Evolutionary conservation across 2,888 invertebrate genomes (phyloP).

Genomic region (Hemicrepidius hirtus): DNA sequence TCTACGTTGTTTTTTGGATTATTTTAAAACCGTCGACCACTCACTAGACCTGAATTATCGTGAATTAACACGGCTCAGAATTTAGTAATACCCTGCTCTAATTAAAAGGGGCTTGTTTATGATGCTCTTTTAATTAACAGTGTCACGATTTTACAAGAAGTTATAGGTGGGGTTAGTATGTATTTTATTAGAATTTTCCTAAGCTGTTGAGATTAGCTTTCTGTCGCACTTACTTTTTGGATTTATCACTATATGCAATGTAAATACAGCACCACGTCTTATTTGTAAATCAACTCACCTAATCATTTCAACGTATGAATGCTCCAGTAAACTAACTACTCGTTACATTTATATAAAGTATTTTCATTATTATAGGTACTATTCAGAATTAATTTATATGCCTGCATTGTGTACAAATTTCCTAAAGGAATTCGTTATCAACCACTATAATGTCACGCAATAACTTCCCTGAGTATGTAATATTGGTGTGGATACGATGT

Average conservation of each 20-base stretch:
- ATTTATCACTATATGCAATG: neutral
- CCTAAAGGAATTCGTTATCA: conserved; percentile 16
- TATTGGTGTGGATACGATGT: conserved; percentile 17
- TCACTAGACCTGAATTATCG: conserved; percentile 27
- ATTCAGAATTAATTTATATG: neutral
- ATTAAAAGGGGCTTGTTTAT: conserved; percentile 52
- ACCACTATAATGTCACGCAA: neutral
- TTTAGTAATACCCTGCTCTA: conserved; percentile 39
- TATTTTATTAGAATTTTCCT: conserved; percentile 41
- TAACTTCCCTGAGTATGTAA: conserved; percentile 2
- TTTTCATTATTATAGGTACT: too few relatives aligned
- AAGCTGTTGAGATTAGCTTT: conserved; percentile 4
- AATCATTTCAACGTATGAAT: too few relatives aligned
- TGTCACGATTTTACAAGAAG: conserved; percentile 48
- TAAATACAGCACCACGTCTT: neutral
- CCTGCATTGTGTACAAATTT: conserved; percentile 1
- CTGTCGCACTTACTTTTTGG: neutral
- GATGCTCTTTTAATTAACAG: conserved; percentile 51
- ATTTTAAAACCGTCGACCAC: conserved; percentile 22
- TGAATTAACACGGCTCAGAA: conserved; percentile 33
- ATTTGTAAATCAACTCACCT: too few relatives aligned
- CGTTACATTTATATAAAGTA: too few relatives aligned
- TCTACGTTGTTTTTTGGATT: conserved; percentile 1
- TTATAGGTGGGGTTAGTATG: conserved; percentile 42
- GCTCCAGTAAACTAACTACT: too few relatives aligned